These are phyloP conservation scores for Drosophila merina DNA, from an alignment of 2,888 invertebrate genomes.

Conservation along the genomic window DNA sequence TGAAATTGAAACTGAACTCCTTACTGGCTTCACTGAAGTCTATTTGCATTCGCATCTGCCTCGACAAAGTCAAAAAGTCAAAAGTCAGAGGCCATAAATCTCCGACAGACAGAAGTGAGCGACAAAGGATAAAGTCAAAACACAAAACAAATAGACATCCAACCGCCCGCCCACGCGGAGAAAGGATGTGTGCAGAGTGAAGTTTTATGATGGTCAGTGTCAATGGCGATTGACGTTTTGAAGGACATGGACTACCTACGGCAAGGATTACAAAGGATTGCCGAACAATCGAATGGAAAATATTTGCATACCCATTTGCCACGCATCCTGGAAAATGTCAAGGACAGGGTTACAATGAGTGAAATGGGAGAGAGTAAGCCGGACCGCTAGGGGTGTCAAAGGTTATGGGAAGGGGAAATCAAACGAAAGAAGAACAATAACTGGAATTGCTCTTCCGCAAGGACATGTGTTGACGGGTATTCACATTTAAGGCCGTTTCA, in stretches of 20 bases:
- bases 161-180: slow-evolving; percentile 36
- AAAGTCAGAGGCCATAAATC: slow-evolving; percentile 66
- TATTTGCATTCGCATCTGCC: slow-evolving; percentile 40
- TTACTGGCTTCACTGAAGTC: slow-evolving; percentile 7
- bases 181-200: slow-evolving; percentile 40
- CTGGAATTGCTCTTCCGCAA: slow-evolving; percentile 18
- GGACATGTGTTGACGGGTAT: slow-evolving; percentile 50
- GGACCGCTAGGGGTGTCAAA: slow-evolving; percentile 2
- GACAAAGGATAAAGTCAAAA: slow-evolving; percentile 62
- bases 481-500: slow-evolving; percentile 6
- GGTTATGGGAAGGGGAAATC: slow-evolving; percentile 19
- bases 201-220: slow-evolving; percentile 68
- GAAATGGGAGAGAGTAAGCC: slow-evolving; percentile 24
- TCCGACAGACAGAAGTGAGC: slow-evolving; percentile 37
- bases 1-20: slow-evolving; percentile 58
- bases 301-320: slow-evolving; percentile 71
- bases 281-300: slow-evolving; percentile 64
- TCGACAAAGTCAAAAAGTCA: slow-evolving; percentile 46
- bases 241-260: slow-evolving; percentile 57
- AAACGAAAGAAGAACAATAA: slow-evolving; percentile 12
- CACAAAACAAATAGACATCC: slow-evolving; percentile 57
- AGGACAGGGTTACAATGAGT: slow-evolving; percentile 57
- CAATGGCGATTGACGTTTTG: slow-evolving; percentile 52
- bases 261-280: slow-evolving; percentile 80
- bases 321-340: slow-evolving; percentile 68